Evolutionary conservation across 1,140 invertebrate species (phyloP), one percentile per base, ranked within the genome.

Genomic region (Aethina tumida): DNA sequence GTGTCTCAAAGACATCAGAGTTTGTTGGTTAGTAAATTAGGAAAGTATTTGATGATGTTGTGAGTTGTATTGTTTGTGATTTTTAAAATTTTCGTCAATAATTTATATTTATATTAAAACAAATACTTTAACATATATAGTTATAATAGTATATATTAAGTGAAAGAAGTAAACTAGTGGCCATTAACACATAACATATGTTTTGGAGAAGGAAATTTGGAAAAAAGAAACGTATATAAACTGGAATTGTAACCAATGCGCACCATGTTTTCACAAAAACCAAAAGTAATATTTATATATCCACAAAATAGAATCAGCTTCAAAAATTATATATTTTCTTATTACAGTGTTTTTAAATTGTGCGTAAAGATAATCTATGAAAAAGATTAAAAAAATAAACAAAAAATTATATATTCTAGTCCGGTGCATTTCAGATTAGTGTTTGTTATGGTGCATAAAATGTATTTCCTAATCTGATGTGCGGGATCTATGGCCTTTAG

Each of bases 351-450:
- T 56, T 53, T 53, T 39, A 42, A 48, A 56, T n/a, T 39, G 50
- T 58, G 59, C 59, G 57, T 57, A 45, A 57, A 39, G 59, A 61
- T 61, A 62, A 62, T 60, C 54, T 52, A 35, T 30, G 34, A 35
- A 49, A 35, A 35, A 41, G 18, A 32, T 38, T 26, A 43, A 39
- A 39, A 34, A 41, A 49, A 41, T 43, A 43, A 38, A 40, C 33
- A 43, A 39, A 47, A 41, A 32, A 17, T 40, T 21, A 16, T 20
- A 38, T 24, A 31, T 32, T 38, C 34, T n/a, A 37, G 37, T 43
- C 18, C 19, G 25, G 31, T 44, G 34, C 20, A 37, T 33, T 41
- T 37, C 43, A 46, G 34, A 41, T 46, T 46, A 46, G 34, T 15
- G 24, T 17, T 37, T 35, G 8, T 17, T n/a, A 20, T 5, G 20